A percentile compares a stretch with the other conserved stretches of the same genome.
These are phyloP conservation scores for Drosophila conformis DNA, from an alignment of 2,888 invertebrate species.

Conservation along the genomic window DNA sequence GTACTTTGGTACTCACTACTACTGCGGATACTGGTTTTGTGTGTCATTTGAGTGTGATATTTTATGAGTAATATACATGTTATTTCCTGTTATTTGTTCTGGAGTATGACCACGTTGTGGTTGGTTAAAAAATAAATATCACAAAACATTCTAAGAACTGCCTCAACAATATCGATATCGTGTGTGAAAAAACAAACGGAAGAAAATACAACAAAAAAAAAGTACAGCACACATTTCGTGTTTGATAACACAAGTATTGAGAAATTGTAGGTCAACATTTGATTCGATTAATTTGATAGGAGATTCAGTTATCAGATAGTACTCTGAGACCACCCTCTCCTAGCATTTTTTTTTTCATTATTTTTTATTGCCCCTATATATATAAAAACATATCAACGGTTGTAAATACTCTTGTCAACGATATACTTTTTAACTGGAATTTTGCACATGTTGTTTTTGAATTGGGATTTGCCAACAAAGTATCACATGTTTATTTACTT, in stretches of 20 bases:
- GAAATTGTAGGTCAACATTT: constrained; percentile 2
- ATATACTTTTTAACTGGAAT: constrained; percentile 13
- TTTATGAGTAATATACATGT: constrained; percentile 45
- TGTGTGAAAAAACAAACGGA: neutral
- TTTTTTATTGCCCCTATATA: constrained; percentile 19
- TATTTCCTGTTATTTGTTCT: constrained; percentile 59
- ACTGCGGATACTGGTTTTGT: constrained; percentile 7
- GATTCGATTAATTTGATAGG: constrained; percentile 42
- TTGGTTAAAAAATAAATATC: neutral
- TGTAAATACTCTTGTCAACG: constrained; percentile 29
- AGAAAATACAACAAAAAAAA: neutral
- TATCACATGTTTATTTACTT: constrained; percentile 9
- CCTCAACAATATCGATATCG: constrained; percentile 20
- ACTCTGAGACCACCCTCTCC: neutral
- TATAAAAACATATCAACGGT: constrained; percentile 11
- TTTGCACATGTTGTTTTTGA: constrained; percentile 30
- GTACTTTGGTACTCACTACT: constrained; percentile 10
- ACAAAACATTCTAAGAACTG: constrained; percentile 35
- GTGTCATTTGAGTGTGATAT: constrained; percentile 20
- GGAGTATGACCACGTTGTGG: constrained; percentile 20
- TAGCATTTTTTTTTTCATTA: neutral
- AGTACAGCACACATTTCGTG: constrained; percentile 3
- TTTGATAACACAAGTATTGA: constrained; percentile 21
- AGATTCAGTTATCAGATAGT: constrained; percentile 25
- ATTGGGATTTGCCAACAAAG: constrained; percentile 10